phyloP scores from a whole-genome alignment of 1,140 invertebrate species.

The Aphidius gifuensis region DNA sequence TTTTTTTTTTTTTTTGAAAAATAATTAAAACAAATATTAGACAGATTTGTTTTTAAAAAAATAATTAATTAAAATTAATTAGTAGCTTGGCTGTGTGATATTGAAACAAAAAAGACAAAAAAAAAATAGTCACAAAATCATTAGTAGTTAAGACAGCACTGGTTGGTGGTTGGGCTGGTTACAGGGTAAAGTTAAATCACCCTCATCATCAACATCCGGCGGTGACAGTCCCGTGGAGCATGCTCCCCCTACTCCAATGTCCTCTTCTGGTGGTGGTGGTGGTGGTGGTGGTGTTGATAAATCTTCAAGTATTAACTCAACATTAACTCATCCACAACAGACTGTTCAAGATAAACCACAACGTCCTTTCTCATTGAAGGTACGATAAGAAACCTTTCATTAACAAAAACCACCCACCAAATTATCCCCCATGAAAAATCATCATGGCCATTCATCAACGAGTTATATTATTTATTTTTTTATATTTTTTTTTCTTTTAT shows the following conservation, averaged over 20 bases:
- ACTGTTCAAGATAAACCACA: constrained; percentile 58
- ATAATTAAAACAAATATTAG: neutral
- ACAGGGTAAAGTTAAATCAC: constrained; percentile 67
- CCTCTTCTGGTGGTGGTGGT: constrained; percentile 38
- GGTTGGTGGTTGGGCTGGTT: constrained; percentile 56
- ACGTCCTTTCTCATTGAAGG: constrained; percentile 66
- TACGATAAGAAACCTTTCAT: constrained; percentile 40
- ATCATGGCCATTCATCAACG: no score
- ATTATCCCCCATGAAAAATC: no score
- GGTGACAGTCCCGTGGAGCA: constrained; percentile 57
- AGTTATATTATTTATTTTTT: no score
- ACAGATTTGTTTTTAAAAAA: no score
- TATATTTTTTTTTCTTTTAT: neutral
- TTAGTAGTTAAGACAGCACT: constrained; percentile 53
- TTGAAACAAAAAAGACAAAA: neutral
- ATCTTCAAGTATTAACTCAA: constrained; percentile 43
- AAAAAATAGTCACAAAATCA: constrained; percentile 44
- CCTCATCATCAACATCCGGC: constrained; percentile 56
- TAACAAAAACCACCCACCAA: neutral
- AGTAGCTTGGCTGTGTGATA: neutral
- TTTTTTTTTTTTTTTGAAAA: no score
- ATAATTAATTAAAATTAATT: neutral
- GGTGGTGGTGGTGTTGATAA: constrained; percentile 36
- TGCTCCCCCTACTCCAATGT: constrained; percentile 52
- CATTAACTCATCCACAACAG: constrained; percentile 47